Evolutionary conservation across 2,888 invertebrate genomes (phyloP).

Genomic region (Idaea biselata): DNA sequence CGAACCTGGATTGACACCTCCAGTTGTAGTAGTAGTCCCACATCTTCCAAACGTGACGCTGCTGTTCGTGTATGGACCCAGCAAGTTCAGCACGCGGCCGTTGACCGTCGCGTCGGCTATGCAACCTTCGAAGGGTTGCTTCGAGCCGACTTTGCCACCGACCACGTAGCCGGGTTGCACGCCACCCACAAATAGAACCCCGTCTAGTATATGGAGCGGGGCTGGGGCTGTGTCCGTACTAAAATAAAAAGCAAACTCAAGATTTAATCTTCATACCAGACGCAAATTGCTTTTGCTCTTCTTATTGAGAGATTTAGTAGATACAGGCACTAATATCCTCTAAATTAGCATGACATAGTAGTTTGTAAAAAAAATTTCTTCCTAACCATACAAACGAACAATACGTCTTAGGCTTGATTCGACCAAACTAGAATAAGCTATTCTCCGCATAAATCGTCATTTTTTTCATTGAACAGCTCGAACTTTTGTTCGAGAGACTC

Average conservation of each 20-base stretch:
- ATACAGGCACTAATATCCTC: background rate
- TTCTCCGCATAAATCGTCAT: too few relatives aligned
- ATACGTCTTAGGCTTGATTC: too few relatives aligned
- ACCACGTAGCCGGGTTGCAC: constrained; percentile 82
- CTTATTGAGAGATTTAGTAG: background rate
- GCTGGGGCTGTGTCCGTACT: constrained; percentile 81
- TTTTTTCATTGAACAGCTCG: too few relatives aligned
- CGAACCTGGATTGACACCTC: constrained; percentile 56
- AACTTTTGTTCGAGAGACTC: too few relatives aligned
- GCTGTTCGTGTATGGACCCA: constrained; percentile 57
- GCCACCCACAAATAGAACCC: constrained; percentile 93
- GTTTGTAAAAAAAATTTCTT: too few relatives aligned
- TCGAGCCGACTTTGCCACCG: constrained; percentile 78
- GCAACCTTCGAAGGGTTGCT: constrained; percentile 90
- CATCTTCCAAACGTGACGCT: constrained; percentile 59
- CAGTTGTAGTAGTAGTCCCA: constrained; percentile 56
- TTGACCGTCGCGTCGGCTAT: constrained; percentile 96
- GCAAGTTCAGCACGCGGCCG: constrained; percentile 77
- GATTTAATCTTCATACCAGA: background rate
- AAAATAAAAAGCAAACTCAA: constrained; percentile 5
- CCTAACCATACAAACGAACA: too few relatives aligned
- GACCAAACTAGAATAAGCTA: too few relatives aligned
- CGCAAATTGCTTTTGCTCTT: too few relatives aligned
- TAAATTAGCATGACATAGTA: too few relatives aligned
- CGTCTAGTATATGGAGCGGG: constrained; percentile 82